Percentiles rank a stretch among this genome's conserved stretches.
phyloP scores from a whole-genome alignment of 2,113 vertebrate genomes.

The Uria lomvia region DNA sequence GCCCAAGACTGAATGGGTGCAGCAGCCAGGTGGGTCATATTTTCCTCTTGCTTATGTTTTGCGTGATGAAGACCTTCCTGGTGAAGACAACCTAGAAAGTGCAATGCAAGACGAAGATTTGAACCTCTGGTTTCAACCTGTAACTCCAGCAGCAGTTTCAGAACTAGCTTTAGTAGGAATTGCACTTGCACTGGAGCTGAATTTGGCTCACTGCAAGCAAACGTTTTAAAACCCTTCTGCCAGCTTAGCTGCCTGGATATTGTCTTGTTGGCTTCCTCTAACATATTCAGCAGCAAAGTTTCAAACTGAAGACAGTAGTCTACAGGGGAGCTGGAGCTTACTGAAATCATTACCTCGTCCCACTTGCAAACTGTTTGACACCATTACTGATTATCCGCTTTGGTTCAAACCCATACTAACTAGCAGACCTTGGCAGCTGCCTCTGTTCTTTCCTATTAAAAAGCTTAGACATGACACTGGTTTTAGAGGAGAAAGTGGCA shows the following conservation, averaged over 20 bases:
- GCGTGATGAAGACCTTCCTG: neutral
- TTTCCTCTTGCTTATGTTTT: neutral
- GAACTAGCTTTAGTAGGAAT: neutral
- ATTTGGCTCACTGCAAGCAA: neutral
- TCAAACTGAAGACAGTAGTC: neutral
- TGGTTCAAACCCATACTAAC: neutral
- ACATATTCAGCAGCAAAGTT: neutral
- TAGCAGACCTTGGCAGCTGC: neutral
- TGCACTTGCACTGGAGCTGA: neutral
- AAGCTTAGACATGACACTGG: neutral
- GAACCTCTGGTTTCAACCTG: neutral
- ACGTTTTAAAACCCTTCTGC: neutral
- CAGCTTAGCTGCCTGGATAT: neutral
- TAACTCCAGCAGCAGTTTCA: neutral
- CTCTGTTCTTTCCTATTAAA: neutral
- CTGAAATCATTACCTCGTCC: neutral
- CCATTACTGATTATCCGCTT: neutral
- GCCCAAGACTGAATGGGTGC: neutral
- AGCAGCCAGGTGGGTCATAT: neutral
- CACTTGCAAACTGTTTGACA: neutral
- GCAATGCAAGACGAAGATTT: neutral
- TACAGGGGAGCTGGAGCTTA: neutral
- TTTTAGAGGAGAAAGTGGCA: constrained; percentile 48
- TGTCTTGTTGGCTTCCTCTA: neutral
- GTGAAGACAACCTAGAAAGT: neutral